A percentile compares a stretch with the other conserved stretches of the same genome.
Conservation (phyloP, 2,797 vertebrate species). For the Epinephelus malabaricus region DNA sequence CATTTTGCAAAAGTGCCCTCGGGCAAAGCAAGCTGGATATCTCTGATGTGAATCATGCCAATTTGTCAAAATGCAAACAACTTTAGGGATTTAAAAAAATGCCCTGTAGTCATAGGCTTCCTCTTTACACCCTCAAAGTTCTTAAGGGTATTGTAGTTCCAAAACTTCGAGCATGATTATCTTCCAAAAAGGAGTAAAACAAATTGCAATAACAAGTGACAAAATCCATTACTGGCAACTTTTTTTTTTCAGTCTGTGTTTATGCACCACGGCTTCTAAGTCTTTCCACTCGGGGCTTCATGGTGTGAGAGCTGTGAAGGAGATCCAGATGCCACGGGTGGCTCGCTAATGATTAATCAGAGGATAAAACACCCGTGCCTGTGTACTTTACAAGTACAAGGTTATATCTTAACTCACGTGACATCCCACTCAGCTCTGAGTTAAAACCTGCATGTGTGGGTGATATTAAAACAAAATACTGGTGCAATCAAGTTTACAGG, state of each 20-base stretch:
- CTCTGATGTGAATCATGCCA: background rate
- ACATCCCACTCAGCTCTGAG: background rate
- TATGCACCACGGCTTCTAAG: no score
- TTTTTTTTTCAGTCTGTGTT: background rate
- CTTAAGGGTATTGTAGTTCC: background rate
- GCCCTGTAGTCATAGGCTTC: no score
- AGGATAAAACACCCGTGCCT: slow-evolving; percentile 13
- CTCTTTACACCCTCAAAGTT: no score
- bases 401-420: slow-evolving; percentile 6
- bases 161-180: background rate
- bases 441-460: background rate
- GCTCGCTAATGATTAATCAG: slow-evolving; percentile 50
- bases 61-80: background rate
- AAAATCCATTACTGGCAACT: background rate
- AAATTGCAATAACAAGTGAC: no score
- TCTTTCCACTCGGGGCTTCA: background rate
- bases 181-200: background rate
- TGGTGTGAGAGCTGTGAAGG: background rate
- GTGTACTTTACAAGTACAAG: slow-evolving; percentile 22
- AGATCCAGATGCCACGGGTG: background rate
- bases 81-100: no score
- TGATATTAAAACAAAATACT: no score
- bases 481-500: background rate
- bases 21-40: no score
- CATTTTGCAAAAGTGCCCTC: no score